Percentiles rank a stretch among this genome's conserved stretches.
Evolutionary conservation across 2,888 invertebrate species (phyloP).

Genomic region (Melanargia galathea): DNA sequence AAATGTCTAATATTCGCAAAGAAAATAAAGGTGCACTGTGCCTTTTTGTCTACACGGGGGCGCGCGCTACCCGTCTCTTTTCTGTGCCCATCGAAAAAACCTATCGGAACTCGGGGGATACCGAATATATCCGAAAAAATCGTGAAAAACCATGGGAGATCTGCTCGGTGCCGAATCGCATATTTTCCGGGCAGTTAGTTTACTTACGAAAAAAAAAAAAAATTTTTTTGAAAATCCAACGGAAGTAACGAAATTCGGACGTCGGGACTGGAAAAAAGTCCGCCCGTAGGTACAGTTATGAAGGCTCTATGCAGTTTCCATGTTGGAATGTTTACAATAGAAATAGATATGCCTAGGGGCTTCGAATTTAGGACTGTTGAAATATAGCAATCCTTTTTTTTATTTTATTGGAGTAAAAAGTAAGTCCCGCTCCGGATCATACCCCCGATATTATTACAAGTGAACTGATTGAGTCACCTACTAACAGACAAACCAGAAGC

Average conservation of each 20-base stretch:
- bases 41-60: not conserved
- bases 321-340: not conserved
- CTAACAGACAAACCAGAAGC: no score
- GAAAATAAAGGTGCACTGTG: not conserved
- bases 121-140: not conserved
- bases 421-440: no score
- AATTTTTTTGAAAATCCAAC: not conserved
- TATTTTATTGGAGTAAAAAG: no score
- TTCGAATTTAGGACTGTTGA: no score
- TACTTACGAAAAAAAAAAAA: not conserved
- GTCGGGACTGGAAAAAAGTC: not conserved
- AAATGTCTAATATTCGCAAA: not conserved
- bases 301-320: not conserved
- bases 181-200: conserved; percentile 5
- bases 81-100: not conserved
- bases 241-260: not conserved
- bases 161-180: not conserved
- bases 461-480: no score
- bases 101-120: not conserved
- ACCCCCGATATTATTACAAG: no score
- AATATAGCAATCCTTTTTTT: no score
- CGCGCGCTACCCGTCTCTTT: not conserved
- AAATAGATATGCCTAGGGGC: no score
- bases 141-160: not conserved
- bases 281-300: not conserved